Conservation (phyloP, 2,113 vertebrate genomes). For the Gnathonemus longibarbis region DNA sequence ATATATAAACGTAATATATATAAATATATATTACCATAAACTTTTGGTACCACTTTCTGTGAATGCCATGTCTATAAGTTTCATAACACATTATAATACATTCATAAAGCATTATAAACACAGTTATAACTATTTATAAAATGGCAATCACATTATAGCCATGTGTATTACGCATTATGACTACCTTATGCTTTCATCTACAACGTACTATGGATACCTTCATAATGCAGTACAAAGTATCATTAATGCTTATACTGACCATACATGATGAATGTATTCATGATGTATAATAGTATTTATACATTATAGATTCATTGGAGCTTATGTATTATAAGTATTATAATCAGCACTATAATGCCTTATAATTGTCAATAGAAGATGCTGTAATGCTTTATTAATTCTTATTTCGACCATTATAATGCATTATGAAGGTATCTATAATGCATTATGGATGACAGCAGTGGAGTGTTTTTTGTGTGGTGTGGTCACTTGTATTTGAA, state of each 20-base stretch:
- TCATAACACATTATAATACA: too few relatives aligned
- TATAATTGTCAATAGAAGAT: too few relatives aligned
- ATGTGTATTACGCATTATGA: background rate
- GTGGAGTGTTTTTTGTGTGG: background rate
- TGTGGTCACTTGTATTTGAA: background rate
- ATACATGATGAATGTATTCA: background rate
- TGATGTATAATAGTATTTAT: background rate
- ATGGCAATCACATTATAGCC: background rate
- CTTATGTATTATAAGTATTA: background rate
- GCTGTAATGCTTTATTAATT: too few relatives aligned
- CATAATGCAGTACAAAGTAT: background rate
- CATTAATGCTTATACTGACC: background rate
- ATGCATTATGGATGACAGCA: background rate
- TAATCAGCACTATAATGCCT: background rate
- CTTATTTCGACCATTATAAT: too few relatives aligned
- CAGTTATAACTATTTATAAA: background rate
- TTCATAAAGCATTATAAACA: too few relatives aligned
- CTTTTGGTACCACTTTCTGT: too few relatives aligned
- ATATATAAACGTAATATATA: background rate
- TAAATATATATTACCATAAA: background rate
- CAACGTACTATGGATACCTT: background rate
- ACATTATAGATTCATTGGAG: background rate
- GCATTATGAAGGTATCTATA: background rate
- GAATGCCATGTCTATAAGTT: too few relatives aligned
- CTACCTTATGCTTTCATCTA: background rate